Base-by-base conservation (phyloP, 92 coral and sea anemone genomes). In the Pocillopora meandrina region DNA sequence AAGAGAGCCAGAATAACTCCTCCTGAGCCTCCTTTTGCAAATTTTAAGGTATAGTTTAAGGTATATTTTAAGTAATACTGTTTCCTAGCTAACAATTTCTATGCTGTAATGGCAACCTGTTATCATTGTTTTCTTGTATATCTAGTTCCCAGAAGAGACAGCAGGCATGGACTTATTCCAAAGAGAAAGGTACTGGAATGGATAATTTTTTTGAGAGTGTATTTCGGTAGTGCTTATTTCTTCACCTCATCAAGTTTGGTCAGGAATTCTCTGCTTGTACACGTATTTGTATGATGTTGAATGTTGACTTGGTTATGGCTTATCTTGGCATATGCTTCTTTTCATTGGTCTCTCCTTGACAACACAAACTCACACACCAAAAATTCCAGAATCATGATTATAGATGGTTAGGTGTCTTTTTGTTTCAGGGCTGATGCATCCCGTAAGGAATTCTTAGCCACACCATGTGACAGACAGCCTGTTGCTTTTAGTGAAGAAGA, bases 391-490 rank as follows among this genome's bases (percentile, higher is more conserved):
- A 5, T 7, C 17, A 18, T 56, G 10, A 10, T 77, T 42, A 20
- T 9, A 26, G 31, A 0, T 26, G 31, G 0, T 47, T 9, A 9
- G 11, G 20, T 56, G 1, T 75, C 42, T 5, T 15, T 23, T 9
- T 31, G 31, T 76, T 18, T 77, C 65, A 83, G 86, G 65, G 86
- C 79, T 26, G 86, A 83, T 65, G 73, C 86, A 3, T 83, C 86
- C 12, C 86, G 86, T 10, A 72, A 34, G 56, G 86, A 83, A 55
- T 83, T 64, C 61, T 56, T 83, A 47, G 86, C 73, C 17, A 77
- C 90, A 20, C 89, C 98, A 1, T 94, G 98, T 72, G 98, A 94
- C 56, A 87, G 98, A 47, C 88, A 82, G 13, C 85, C 93, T 4
- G 77, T 94, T 49, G 83, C 92, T 36, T 94, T 92, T 66, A 92